Evolutionary conservation across 2,888 invertebrate species (phyloP), one percentile per base, ranked within the genome.

Genomic region (Creontiades dilutus): DNA sequence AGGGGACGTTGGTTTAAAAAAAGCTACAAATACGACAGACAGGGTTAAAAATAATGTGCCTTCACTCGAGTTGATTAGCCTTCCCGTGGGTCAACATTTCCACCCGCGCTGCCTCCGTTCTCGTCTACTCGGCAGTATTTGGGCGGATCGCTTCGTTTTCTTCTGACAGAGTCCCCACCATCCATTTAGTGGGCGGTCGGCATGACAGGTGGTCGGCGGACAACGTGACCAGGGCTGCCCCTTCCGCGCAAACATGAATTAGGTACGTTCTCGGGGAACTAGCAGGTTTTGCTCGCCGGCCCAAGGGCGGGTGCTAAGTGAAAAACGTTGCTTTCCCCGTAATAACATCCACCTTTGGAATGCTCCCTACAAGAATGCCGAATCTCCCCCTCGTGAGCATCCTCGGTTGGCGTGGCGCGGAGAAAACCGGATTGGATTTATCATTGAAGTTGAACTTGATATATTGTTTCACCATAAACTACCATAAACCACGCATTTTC

Each of bases 21-120:
- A 37, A n/a, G 7, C 37, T 2, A 37, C 37, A 37, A 37, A 37
- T 37, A 37, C 37, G 68, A 23, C 11, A 7, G 68, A 23, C 0
- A 23, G 68, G 68, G 23, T 7, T 23, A 68, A 68, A 68, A 68
- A 68, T 68, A 68, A 68, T 68, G 68, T 68, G 11, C 19, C 68
- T 68, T 68, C 68, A 68, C 68, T 68, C 68, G 68, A 23, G 68
- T 68, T 68, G 68, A 68, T 68, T 68, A 68, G 68, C 23, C 23
- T 68, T 68, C 23, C 68, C 27, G 68, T 68, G 68, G 68, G 68
- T 68, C 68, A 68, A 68, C 68, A 68, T 12, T 12, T 23, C 19
- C 57, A 16, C 27, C 19, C 19, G 3, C 61, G 3, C 61, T n/a
- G 19, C 61, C 19, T 68, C 68, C 0, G 23, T 19, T 12, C 12